Percentiles rank a stretch among this genome's conserved stretches.
phyloP scores from a whole-genome alignment of 1,140 invertebrate genomes.

The Plodia interpunctella region DNA sequence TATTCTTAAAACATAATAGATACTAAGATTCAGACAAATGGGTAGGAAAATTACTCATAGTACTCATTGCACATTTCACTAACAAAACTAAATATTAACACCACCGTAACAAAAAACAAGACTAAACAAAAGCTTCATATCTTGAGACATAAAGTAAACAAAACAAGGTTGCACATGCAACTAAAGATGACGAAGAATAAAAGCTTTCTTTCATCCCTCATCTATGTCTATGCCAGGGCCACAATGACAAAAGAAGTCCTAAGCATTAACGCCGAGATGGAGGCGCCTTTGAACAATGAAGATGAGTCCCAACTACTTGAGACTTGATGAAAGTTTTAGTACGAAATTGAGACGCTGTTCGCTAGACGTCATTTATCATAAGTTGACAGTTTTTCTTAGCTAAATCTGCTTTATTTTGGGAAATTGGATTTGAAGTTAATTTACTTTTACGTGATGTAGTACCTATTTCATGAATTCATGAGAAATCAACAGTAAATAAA shows the following conservation, averaged over 20 bases:
- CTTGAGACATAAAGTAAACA: constrained; percentile 17
- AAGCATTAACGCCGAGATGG: constrained; percentile 37
- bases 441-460: too few relatives aligned
- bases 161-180: constrained; percentile 20
- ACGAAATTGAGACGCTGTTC: constrained; percentile 4
- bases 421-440: background rate
- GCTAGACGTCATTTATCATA: background rate
- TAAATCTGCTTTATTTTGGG: background rate
- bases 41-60: too few relatives aligned
- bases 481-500: too few relatives aligned
- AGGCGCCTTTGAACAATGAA: constrained; percentile 38
- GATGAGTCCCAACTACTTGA: constrained; percentile 31
- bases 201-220: constrained; percentile 32
- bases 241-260: constrained; percentile 35
- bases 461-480: too few relatives aligned
- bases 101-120: background rate
- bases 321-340: constrained; percentile 40
- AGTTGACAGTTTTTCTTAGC: constrained; percentile 1
- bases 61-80: too few relatives aligned
- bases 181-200: constrained; percentile 23
- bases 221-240: constrained; percentile 22
- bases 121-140: constrained; percentile 12
- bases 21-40: too few relatives aligned
- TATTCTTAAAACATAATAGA: too few relatives aligned
- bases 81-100: too few relatives aligned